phyloP scores from a whole-genome alignment of 2,888 invertebrate species.

The Ormia ochracea region DNA sequence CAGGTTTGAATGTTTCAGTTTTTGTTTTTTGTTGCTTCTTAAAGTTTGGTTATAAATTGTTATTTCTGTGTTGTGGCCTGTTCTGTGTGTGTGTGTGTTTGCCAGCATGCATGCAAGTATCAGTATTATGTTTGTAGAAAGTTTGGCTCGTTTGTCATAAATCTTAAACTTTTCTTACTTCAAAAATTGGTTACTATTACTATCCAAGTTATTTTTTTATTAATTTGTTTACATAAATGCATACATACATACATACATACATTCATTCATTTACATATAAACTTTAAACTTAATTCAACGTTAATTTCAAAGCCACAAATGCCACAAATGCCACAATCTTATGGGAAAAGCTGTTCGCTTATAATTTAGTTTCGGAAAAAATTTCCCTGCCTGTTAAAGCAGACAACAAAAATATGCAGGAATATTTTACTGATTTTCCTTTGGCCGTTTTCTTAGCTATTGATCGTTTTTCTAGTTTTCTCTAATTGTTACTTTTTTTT shows the following conservation, averaged over 20 bases:
- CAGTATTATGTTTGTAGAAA: slow-evolving; percentile 31
- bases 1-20: slow-evolving; percentile 53
- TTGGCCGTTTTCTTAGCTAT: background rate
- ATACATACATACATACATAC: too few relatives aligned
- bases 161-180: background rate
- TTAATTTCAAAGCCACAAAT: slow-evolving; percentile 31
- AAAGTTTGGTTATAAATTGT: slow-evolving; percentile 25
- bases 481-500: background rate
- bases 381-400: background rate
- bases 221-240: background rate
- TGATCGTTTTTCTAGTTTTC: slow-evolving; percentile 15
- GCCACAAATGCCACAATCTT: slow-evolving; percentile 44
- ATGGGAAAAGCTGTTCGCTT: background rate
- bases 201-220: slow-evolving; percentile 22
- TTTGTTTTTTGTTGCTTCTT: slow-evolving; percentile 12
- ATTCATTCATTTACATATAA: too few relatives aligned
- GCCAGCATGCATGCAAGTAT: background rate
- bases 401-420: background rate
- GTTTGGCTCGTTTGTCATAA: slow-evolving; percentile 40
- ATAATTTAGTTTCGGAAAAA: background rate
- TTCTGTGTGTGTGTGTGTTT: too few relatives aligned
- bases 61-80: background rate
- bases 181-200: slow-evolving; percentile 4
- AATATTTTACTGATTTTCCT: background rate
- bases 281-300: background rate